These are phyloP conservation scores for Coracopsis vasa DNA, from an alignment of 2,113 vertebrate species.

Conservation along the genomic window DNA sequence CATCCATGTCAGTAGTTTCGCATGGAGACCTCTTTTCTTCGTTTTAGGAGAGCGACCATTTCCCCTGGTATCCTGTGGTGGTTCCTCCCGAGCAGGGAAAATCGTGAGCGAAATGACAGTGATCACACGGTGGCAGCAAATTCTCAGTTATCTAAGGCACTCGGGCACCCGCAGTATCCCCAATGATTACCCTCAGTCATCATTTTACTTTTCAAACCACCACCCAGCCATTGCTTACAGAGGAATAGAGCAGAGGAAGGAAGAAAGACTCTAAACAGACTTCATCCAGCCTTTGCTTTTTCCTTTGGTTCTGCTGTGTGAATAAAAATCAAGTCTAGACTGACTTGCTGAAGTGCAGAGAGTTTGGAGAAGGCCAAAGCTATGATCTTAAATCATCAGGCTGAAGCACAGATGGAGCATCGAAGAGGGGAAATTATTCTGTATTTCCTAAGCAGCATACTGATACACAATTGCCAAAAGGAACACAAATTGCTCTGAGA, in stretches of 20 bases:
- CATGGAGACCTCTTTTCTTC: too few relatives aligned
- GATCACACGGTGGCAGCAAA: slow-evolving; percentile 58
- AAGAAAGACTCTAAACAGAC: background rate
- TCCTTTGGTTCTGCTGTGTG: background rate
- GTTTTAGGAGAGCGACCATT: fast-evolving
- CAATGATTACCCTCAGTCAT: background rate
- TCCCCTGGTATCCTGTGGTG: fast-evolving
- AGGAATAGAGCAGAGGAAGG: background rate
- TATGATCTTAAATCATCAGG: background rate
- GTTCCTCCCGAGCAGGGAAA: background rate
- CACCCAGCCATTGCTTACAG: background rate
- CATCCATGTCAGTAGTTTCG: fast-evolving
- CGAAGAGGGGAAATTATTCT: background rate
- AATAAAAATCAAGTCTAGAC: background rate
- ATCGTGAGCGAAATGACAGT: background rate
- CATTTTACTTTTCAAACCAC: background rate
- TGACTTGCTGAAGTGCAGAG: background rate
- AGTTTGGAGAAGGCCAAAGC: background rate
- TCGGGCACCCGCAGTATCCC: background rate
- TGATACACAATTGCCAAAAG: background rate
- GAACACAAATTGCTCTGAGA: background rate
- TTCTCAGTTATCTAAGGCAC: background rate
- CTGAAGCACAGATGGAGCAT: background rate
- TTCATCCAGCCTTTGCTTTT: background rate
- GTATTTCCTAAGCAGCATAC: background rate